These are phyloP conservation scores for Papilio xuthus DNA, from an alignment of 1,140 invertebrate species.

Conservation along the genomic window DNA sequence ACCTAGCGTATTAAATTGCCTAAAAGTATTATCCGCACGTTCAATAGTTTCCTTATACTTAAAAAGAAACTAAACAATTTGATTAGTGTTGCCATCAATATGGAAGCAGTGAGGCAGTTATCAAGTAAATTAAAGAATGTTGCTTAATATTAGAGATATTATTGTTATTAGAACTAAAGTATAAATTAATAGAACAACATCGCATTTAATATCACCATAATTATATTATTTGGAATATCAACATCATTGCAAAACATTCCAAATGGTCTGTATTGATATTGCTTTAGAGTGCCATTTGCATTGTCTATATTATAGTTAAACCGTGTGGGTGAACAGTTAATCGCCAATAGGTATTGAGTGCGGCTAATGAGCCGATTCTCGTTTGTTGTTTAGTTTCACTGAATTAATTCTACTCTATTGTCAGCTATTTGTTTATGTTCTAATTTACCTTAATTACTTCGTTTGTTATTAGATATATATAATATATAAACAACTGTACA, in stretches of 20 bases:
- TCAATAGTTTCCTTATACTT: neutral
- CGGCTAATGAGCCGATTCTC: slow-evolving; percentile 11
- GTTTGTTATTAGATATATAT: neutral
- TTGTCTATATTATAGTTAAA: neutral
- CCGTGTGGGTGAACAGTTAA: neutral
- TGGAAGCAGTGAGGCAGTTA: no score
- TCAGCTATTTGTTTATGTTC: slow-evolving; percentile 18
- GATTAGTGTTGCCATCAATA: neutral
- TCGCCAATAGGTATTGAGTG: slow-evolving; percentile 12
- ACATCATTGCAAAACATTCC: neutral
- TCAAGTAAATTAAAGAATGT: no score
- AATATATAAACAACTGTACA: no score
- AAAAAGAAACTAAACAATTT: neutral
- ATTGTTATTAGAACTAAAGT: no score
- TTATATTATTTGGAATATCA: neutral
- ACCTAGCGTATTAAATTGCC: slow-evolving; percentile 2
- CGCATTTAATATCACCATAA: neutral
- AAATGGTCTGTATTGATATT: neutral
- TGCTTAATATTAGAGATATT: no score
- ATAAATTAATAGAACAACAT: no score
- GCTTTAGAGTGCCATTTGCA: neutral
- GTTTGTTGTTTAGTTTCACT: slow-evolving; percentile 4
- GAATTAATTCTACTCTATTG: slow-evolving; percentile 4
- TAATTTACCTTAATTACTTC: slow-evolving; percentile 7
- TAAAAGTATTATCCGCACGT: neutral